These are phyloP conservation scores for Macrotis lagotis DNA, from an alignment of 2,113 vertebrate genomes.

Conservation along the genomic window DNA sequence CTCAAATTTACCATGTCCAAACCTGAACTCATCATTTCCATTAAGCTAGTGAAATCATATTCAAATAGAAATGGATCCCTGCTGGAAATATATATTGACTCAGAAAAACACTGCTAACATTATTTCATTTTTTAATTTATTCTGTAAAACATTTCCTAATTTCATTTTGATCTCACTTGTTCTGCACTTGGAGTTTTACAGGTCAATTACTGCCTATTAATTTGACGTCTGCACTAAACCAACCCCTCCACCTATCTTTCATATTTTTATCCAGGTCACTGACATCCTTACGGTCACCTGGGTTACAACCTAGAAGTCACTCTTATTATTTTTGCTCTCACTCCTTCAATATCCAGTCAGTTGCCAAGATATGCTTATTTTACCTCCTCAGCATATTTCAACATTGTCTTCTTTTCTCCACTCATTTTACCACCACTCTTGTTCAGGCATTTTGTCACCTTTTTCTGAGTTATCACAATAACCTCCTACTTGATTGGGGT, in stretches of 20 bases:
- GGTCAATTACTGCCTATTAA: neutral
- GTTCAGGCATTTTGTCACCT: neutral
- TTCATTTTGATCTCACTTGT: neutral
- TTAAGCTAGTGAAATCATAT: neutral
- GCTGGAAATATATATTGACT: neutral
- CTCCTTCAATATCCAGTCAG: neutral
- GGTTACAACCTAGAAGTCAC: neutral
- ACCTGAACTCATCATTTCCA: neutral
- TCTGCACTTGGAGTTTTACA: neutral
- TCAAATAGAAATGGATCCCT: neutral
- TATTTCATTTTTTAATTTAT: neutral
- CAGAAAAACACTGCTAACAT: neutral
- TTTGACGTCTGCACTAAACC: neutral
- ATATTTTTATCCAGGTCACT: neutral
- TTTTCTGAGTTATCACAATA: neutral
- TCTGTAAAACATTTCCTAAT: neutral
- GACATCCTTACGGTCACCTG: neutral
- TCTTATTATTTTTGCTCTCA: neutral
- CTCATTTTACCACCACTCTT: neutral
- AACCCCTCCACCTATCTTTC: neutral
- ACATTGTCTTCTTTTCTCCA: neutral
- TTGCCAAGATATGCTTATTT: neutral
- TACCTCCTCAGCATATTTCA: neutral
- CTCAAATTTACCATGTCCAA: neutral
- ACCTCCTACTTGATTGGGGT: neutral